phyloP scores from a whole-genome alignment of 2,113 vertebrate species.

The Delphinus delphis region DNA sequence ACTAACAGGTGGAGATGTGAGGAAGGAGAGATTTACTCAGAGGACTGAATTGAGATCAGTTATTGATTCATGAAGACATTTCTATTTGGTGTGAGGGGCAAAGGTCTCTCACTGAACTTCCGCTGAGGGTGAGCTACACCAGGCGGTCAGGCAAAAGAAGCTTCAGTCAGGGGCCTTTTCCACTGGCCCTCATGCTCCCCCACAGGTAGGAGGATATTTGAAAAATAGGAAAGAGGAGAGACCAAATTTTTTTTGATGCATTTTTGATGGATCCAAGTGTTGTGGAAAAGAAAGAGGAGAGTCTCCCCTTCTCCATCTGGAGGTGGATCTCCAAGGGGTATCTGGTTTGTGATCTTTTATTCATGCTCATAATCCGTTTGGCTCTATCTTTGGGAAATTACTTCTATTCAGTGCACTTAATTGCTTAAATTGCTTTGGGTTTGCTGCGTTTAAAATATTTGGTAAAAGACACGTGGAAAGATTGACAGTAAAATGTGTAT shows the following conservation, averaged over 20 bases:
- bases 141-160: neutral
- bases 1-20: neutral
- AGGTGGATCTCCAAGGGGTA: neutral
- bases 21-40: neutral
- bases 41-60: neutral
- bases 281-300: neutral
- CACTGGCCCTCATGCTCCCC: rapidly evolving
- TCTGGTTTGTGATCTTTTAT: constrained; percentile 58
- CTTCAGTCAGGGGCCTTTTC: neutral
- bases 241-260: neutral
- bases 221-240: neutral
- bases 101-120: neutral
- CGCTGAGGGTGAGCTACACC: neutral
- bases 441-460: constrained; percentile 45
- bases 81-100: neutral
- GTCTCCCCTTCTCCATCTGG: rapidly evolving
- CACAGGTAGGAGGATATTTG: neutral
- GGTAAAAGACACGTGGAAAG: constrained; percentile 1
- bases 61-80: neutral
- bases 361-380: constrained; percentile 22
- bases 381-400: constrained; percentile 62
- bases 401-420: constrained; percentile 70
- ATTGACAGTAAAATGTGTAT: constrained; percentile 54
- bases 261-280: neutral
- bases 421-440: constrained; percentile 54